Evolutionary conservation across 2,113 vertebrate species (phyloP).

Genomic region (Chaenocephalus aceratus): DNA sequence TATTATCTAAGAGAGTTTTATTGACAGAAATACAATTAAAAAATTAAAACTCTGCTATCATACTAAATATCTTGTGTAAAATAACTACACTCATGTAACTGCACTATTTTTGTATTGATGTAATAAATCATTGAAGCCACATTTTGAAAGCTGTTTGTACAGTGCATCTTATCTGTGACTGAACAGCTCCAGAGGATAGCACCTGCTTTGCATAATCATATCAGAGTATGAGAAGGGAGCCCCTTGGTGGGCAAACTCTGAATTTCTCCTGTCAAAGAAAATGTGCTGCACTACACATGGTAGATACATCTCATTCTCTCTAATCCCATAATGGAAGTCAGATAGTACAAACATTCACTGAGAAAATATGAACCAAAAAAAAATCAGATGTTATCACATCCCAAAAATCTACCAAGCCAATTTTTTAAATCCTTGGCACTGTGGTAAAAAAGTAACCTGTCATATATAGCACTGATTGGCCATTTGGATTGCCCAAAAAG

Average conservation of each 20-base stretch:
- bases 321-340: background rate
- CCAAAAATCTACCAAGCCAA: background rate
- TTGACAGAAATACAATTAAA: background rate
- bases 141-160: background rate
- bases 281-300: background rate
- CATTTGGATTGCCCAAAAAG: background rate
- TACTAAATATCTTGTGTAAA: too few relatives aligned
- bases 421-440: background rate
- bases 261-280: constrained; percentile 46
- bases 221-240: constrained; percentile 73
- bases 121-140: background rate
- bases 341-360: background rate
- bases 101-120: background rate
- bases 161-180: background rate
- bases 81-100: background rate
- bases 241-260: constrained; percentile 74
- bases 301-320: background rate
- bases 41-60: background rate
- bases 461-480: background rate
- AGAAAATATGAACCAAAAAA: too few relatives aligned
- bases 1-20: background rate
- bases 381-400: background rate
- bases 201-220: constrained; percentile 35
- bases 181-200: background rate
- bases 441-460: background rate